Evolutionary conservation across 2,888 invertebrate genomes (phyloP).

Genomic region (Apamea sordens): DNA sequence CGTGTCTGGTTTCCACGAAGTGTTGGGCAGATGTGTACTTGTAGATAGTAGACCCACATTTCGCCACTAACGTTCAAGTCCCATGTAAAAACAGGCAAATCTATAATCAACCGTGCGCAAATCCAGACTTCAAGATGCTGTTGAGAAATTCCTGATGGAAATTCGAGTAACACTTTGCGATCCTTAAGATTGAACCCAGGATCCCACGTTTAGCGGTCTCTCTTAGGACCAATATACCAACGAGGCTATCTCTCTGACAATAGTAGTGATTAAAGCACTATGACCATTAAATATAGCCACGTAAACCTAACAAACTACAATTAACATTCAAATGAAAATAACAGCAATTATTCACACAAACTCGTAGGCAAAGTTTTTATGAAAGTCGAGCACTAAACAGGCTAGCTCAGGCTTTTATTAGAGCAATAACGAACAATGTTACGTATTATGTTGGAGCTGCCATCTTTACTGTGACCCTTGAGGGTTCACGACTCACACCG

Average conservation of each 20-base stretch:
- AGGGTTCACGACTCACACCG: constrained; percentile 26
- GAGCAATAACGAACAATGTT: constrained; percentile 59
- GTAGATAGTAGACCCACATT: background rate
- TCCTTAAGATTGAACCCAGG: too few relatives aligned
- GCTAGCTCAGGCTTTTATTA: constrained; percentile 45
- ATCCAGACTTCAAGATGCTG: background rate
- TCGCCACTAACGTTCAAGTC: background rate
- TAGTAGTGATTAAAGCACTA: background rate
- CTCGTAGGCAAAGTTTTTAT: constrained; percentile 32
- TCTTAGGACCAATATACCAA: background rate
- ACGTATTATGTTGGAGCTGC: constrained; percentile 42
- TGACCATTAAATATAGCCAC: background rate
- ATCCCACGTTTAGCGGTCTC: background rate
- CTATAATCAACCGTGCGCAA: background rate
- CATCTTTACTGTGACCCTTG: constrained; percentile 52
- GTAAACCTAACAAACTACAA: constrained; percentile 3
- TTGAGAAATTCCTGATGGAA: background rate
- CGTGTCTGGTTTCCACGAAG: too few relatives aligned
- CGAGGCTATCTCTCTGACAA: background rate
- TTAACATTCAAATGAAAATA: constrained; percentile 43
- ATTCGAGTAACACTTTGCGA: background rate
- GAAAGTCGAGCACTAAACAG: constrained; percentile 45
- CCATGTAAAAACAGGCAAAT: too few relatives aligned
- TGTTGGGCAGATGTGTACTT: background rate
- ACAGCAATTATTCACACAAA: constrained; percentile 41